Conservation (phyloP, 1,140 invertebrate species). For the Aphaenogaster ashmeadi region DNA sequence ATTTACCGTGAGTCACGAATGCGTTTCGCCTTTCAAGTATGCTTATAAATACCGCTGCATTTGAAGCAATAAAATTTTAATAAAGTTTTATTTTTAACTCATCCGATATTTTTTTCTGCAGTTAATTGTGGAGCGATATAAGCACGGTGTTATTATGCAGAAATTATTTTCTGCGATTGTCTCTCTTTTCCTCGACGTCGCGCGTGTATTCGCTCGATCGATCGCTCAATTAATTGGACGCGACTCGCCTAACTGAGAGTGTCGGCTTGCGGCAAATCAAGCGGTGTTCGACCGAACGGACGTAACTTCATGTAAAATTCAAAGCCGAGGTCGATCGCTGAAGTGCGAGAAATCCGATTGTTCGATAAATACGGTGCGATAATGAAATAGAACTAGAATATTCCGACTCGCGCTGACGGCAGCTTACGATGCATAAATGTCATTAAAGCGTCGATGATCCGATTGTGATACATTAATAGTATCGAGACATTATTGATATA, state of each 20-base stretch:
- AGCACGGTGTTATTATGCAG: background rate
- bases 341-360: constrained; percentile 33
- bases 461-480: background rate
- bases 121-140: background rate
- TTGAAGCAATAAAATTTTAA: background rate
- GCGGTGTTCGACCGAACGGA: background rate
- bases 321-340: background rate
- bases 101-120: background rate
- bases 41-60: background rate
- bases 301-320: constrained; percentile 48
- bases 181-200: background rate
- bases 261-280: constrained; percentile 35
- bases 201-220: constrained; percentile 2
- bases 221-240: constrained; percentile 56
- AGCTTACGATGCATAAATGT: background rate
- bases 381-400: constrained; percentile 7
- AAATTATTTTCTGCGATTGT: constrained; percentile 17
- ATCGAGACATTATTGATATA: background rate
- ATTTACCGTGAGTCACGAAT: background rate
- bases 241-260: constrained; percentile 18
- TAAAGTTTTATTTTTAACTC: background rate
- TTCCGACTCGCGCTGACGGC: background rate
- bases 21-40: background rate
- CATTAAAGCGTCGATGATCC: background rate
- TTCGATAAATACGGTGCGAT: constrained; percentile 3